These are phyloP conservation scores for Crotalus horridus DNA, from an alignment of 2,113 vertebrate genomes.

Conservation along the genomic window DNA sequence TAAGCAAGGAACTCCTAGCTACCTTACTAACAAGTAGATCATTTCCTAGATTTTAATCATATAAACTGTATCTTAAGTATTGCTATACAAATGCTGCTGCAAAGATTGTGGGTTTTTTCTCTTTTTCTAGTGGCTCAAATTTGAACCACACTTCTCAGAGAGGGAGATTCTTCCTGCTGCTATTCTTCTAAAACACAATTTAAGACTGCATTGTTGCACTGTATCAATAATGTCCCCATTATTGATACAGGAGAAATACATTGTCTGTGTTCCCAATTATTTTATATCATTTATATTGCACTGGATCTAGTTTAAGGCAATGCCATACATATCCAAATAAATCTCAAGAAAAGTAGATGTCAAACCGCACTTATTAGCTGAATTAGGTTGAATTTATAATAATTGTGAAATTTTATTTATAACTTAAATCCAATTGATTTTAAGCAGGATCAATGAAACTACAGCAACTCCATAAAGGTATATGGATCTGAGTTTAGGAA, in stretches of 20 bases:
- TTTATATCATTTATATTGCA: background rate
- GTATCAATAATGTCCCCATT: background rate
- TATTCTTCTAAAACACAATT: background rate
- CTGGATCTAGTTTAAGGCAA: background rate
- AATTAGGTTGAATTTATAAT: background rate
- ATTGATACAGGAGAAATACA: background rate
- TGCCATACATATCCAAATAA: background rate
- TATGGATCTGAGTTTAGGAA: background rate
- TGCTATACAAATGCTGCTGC: conserved; percentile 8
- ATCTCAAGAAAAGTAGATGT: background rate
- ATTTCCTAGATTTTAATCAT: background rate
- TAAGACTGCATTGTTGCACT: background rate
- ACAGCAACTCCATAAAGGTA: background rate
- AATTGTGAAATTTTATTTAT: background rate
- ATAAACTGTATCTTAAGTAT: conserved; percentile 39
- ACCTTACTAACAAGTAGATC: background rate
- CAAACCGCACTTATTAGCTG: background rate
- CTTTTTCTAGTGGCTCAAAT: conserved; percentile 24
- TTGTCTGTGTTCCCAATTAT: background rate
- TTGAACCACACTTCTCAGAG: background rate
- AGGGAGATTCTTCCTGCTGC: background rate
- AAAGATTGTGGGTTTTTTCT: background rate
- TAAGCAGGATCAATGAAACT: background rate
- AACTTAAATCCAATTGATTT: background rate
- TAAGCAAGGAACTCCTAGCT: conserved; percentile 25